Percentiles rank a stretch among this genome's conserved stretches.
Conservation (phyloP, 1,140 invertebrate genomes). For the Cataglyphis hispanica region DNA sequence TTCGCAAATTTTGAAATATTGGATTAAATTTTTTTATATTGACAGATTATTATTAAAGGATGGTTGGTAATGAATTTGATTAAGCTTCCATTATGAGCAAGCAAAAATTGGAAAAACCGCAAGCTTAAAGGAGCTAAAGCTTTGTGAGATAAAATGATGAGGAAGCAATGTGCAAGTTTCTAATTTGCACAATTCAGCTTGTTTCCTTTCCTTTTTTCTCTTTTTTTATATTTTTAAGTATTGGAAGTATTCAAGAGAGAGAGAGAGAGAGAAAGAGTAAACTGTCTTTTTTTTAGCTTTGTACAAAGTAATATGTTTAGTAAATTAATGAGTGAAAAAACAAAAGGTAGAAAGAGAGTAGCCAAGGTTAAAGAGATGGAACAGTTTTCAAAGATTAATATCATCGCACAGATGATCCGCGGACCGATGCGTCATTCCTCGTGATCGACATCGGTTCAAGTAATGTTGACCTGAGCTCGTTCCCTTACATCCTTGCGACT, state of each 20-base stretch:
- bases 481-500: conserved; percentile 74
- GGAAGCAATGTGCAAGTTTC: too few species aligned
- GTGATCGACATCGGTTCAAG: conserved; percentile 82
- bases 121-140: too few species aligned
- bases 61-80: too few species aligned
- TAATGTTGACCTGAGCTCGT: conserved; percentile 79
- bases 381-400: conserved; percentile 53
- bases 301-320: background rate
- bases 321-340: background rate
- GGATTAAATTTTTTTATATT: too few species aligned
- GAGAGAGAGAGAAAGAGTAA: too few species aligned
- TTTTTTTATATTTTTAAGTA: background rate
- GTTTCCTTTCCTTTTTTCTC: background rate
- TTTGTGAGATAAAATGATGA: too few species aligned
- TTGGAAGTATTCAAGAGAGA: background rate
- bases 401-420: conserved; percentile 78
- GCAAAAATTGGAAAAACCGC: too few species aligned
- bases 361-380: conserved; percentile 9
- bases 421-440: conserved; percentile 77
- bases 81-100: too few species aligned
- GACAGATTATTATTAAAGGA: too few species aligned
- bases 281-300: background rate
- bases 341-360: background rate
- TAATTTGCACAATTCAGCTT: too few species aligned
- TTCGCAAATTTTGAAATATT: too few species aligned